Evolutionary conservation across 1,140 invertebrate genomes (phyloP), one percentile per base, ranked within the genome.

Genomic region (Nebria ingens): DNA sequence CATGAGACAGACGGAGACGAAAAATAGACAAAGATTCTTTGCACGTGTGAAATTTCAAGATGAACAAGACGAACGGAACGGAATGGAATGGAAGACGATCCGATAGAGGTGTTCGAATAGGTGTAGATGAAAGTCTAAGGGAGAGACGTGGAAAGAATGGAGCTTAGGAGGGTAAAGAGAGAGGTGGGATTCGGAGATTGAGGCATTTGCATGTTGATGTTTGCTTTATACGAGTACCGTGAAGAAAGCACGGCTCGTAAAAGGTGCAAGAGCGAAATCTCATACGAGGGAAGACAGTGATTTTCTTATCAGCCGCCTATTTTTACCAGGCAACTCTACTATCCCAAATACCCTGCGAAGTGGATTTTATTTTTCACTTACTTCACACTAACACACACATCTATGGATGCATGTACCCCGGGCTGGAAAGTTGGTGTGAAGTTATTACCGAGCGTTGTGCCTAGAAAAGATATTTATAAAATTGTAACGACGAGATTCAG

Each of bases 151-250:
- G n/a, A n/a, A n/a, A n/a, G n/a, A n/a, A n/a, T n/a, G n/a, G n/a
- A n/a, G n/a, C n/a, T n/a, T n/a, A n/a, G 25, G n/a, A 34, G 25
- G 25, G 25, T n/a, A 34, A 6, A 34, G 6, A n/a, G n/a, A n/a
- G n/a, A 34, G 25, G 25, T 9, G 9, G 40, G 3, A 45, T 45
- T 9, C 17, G 17, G 40, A 45, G 40, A 45, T 45, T 45, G 40
- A 45, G 40, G 40, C 40, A 45, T 45, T 45, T 45, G 40, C 40
- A 45, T 45, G 40, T 45, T 45, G 40, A 45, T 45, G 40, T 45
- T 45, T 45, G 40, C 40, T 45, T 45, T 45, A 45, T 45, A 17
- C 40, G 40, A 45, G 17, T 4, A 17, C 17, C 40, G 9, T 12
- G 3, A 17, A 11, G 40, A 6, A 6, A 11, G 15, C 40, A 17